Evolutionary conservation across 2,888 invertebrate genomes (phyloP).

Genomic region (Alsophila aescularia): DNA sequence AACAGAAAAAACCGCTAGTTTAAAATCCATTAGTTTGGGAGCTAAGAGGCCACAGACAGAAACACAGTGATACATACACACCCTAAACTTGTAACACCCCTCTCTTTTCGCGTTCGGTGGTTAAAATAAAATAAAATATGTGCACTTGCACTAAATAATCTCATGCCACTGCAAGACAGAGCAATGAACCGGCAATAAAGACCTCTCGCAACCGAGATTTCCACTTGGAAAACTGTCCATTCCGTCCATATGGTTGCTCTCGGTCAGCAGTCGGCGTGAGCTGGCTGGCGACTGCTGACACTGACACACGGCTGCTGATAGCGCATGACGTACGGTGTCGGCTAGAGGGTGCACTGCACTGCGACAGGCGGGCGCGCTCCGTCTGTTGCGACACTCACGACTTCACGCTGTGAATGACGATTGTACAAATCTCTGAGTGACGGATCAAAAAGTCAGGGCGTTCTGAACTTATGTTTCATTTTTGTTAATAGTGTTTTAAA

Average conservation of each 20-base stretch:
- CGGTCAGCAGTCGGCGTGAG: slow-evolving; percentile 37
- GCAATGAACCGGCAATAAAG: slow-evolving; percentile 19
- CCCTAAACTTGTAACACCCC: too few species aligned
- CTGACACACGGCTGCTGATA: slow-evolving; percentile 72
- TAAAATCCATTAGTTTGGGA: too few species aligned
- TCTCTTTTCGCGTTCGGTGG: too few species aligned
- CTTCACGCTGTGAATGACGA: slow-evolving; percentile 4
- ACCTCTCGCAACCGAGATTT: slow-evolving; percentile 5
- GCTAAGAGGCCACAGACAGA: too few species aligned
- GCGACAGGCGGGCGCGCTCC: slow-evolving; percentile 36
- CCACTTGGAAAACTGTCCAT: slow-evolving; percentile 28
- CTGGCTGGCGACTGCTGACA: slow-evolving; percentile 55
- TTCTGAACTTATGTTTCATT: too few species aligned
- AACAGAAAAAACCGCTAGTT: too few species aligned
- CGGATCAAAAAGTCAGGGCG: too few species aligned
- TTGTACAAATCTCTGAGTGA: background rate
- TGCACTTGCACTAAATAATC: background rate
- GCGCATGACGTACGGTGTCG: slow-evolving; percentile 69
- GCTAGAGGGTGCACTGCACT: slow-evolving; percentile 62
- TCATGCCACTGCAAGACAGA: background rate
- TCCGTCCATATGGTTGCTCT: slow-evolving; percentile 22
- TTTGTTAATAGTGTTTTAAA: too few species aligned
- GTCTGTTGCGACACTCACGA: slow-evolving; percentile 32
- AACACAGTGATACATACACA: too few species aligned
- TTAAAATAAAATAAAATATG: too few species aligned